These are phyloP conservation scores for Hormiphora californensis DNA, from an alignment of 37 sponge, comb jelly and placozoan genomes.

Conservation along the genomic window DNA sequence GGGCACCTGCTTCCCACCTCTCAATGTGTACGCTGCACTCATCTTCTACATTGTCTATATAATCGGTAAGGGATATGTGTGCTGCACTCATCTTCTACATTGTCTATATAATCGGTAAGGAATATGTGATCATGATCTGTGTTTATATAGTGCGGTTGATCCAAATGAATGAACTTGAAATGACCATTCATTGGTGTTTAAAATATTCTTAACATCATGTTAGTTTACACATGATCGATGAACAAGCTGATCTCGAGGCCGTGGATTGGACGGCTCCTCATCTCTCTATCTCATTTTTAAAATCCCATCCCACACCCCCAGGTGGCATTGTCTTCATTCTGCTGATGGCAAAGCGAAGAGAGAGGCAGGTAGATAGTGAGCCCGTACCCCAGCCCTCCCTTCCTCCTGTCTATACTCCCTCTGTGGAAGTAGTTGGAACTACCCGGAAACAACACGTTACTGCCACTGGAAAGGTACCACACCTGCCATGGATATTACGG, in stretches of 20 bases:
- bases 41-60: constrained; percentile 35
- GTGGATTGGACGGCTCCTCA: too few relatives aligned
- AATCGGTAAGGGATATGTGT: not conserved
- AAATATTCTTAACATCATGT: too few relatives aligned
- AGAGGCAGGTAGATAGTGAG: not conserved
- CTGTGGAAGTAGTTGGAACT: not conserved
- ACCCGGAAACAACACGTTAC: constrained; percentile 20
- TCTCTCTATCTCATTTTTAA: too few relatives aligned
- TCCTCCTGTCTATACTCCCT: not conserved
- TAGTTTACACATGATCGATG: too few relatives aligned
- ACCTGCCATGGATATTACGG: too few relatives aligned
- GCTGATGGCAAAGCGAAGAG: constrained; percentile 17
- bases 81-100: constrained; percentile 52
- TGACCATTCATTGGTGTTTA: too few relatives aligned
- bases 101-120: not conserved
- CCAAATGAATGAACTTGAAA: too few relatives aligned
- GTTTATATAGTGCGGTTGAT: too few relatives aligned
- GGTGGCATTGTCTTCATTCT: not conserved
- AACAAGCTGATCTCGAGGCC: too few relatives aligned
- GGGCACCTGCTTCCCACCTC: constrained; percentile 48
- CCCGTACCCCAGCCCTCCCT: constrained; percentile 1
- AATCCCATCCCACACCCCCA: too few relatives aligned
- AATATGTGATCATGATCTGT: too few relatives aligned
- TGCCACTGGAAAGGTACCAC: constrained; percentile 4
- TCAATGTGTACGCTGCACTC: constrained; percentile 42